Evolutionary conservation across 2,113 vertebrate genomes (phyloP).

Genomic region (Salvelinus sp.): DNA sequence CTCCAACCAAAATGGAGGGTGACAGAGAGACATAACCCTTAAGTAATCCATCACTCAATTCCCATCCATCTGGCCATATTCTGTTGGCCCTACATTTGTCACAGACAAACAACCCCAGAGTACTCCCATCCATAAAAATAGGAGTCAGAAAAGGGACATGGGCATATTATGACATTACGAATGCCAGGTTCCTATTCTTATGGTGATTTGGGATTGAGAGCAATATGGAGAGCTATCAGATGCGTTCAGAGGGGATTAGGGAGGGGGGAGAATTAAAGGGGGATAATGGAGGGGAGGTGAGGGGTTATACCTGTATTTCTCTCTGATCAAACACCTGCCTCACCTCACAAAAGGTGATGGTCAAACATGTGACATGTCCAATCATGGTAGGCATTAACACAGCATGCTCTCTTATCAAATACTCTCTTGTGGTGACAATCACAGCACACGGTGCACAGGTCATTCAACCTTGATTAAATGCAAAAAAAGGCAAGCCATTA

Average conservation of each 20-base stretch:
- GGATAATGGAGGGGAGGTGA: too few species aligned
- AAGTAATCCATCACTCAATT: slow-evolving; percentile 47
- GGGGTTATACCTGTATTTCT: background rate
- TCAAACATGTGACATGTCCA: background rate
- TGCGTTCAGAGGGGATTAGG: slow-evolving; percentile 3
- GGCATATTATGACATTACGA: slow-evolving; percentile 35
- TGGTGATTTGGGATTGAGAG: slow-evolving; percentile 33
- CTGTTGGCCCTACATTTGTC: slow-evolving; percentile 22
- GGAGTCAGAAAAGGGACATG: slow-evolving; percentile 15
- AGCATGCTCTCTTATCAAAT: slow-evolving; percentile 27
- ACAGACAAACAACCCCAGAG: background rate
- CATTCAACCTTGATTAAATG: slow-evolving; percentile 53
- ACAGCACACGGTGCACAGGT: slow-evolving; percentile 15
- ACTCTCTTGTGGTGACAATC: slow-evolving; percentile 22
- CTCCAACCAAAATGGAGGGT: slow-evolving; percentile 32
- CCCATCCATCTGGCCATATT: slow-evolving; percentile 59
- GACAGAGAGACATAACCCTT: slow-evolving; percentile 32
- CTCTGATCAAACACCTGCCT: slow-evolving; percentile 13
- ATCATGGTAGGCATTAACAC: slow-evolving; percentile 13
- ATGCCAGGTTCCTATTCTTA: slow-evolving; percentile 25
- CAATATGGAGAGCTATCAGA: slow-evolving; percentile 21
- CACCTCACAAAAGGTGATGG: slow-evolving; percentile 36
- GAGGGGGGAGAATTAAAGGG: too few species aligned
- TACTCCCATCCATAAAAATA: slow-evolving; percentile 37
- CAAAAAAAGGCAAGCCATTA: slow-evolving; percentile 43